Evolutionary conservation across 92 coral and sea anemone species (phyloP).

Genomic region (Pocillopora grandis): DNA sequence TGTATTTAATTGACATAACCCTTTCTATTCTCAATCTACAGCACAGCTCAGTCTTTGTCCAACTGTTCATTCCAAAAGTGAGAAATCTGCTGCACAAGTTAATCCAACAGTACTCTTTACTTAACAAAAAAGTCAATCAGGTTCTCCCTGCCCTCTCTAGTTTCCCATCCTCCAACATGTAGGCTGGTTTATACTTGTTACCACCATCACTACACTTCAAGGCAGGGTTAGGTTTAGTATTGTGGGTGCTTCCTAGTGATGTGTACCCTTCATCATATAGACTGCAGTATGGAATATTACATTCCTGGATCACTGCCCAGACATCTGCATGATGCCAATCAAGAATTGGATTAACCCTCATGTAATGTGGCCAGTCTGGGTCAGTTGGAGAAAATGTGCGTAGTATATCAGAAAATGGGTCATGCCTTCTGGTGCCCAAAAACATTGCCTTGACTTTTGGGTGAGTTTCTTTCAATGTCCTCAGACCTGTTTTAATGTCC

Average conservation of each 20-base stretch:
- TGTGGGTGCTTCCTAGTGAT: conserved; percentile 84
- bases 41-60: too few relatives aligned
- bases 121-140: conserved; percentile 15
- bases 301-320: conserved; percentile 84
- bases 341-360: conserved; percentile 93
- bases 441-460: conserved; percentile 83
- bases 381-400: conserved; percentile 92
- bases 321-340: conserved; percentile 96
- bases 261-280: conserved; percentile 95
- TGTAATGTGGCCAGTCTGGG: conserved; percentile 93
- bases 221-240: conserved; percentile 92
- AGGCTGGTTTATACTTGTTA: conserved; percentile 84
- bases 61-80: too few relatives aligned
- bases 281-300: conserved; percentile 78
- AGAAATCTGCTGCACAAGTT: too few relatives aligned
- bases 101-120: neutral
- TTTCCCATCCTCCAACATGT: conserved; percentile 84
- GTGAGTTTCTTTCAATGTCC: conserved; percentile 69
- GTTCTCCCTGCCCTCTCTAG: conserved; percentile 92
- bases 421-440: conserved; percentile 95
- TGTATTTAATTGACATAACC: too few relatives aligned
- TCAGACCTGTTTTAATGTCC: conserved; percentile 74
- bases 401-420: conserved; percentile 87
- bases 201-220: conserved; percentile 59
- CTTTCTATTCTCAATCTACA: too few relatives aligned